Evolutionary conservation across 2,888 invertebrate genomes (phyloP), one percentile per base, ranked within the genome.

Genomic region (Podotricha telesiphe): DNA sequence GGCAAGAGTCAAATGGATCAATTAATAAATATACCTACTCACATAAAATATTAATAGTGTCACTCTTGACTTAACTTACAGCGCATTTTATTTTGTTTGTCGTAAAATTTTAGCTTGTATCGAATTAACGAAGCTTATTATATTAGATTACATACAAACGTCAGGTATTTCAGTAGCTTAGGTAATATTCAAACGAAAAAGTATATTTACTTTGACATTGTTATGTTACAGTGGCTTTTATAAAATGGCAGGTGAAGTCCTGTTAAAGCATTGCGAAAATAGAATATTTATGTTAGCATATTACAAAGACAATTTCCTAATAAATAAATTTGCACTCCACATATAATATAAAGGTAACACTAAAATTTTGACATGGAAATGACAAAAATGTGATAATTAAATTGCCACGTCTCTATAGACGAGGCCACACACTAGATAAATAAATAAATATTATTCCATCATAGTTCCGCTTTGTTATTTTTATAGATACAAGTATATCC

Each of bases 341-440:
- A 66, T 48, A 48, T 50, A 66, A 62, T 48, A 19, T 34, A 48
- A 62, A 48, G 28, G 19, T 48, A 48, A 37, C 47, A 67, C 45
- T 22, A 47, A 10, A 63, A 53, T 76, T 75, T 76, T 80, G 75
- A 76, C 64, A 71, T 77, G 77, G 79, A 85, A 82, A 81, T 79
- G 74, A 76, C 79, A 68, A 74, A 79, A 79, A 80, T 78, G 78
- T 86, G 89, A 77, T 89, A 89, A 90, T 90, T 82, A 77, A 83
- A 84, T 88, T 85, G 79, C 80, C 85, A 87, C 82, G 79, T 80
- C 74, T 68, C 70, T 70, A 74, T 68, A 69, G 73, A 77, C 88
- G 85, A 89, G 89, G 88, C 73, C 84, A 69, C 76, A 69, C 76
- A 79, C 80, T 81, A 81, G 45, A 61, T 64, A 80, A 73, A 79